Evolutionary conservation across 2,113 vertebrate genomes (phyloP).

Genomic region (Syrrhaptes paradoxus): DNA sequence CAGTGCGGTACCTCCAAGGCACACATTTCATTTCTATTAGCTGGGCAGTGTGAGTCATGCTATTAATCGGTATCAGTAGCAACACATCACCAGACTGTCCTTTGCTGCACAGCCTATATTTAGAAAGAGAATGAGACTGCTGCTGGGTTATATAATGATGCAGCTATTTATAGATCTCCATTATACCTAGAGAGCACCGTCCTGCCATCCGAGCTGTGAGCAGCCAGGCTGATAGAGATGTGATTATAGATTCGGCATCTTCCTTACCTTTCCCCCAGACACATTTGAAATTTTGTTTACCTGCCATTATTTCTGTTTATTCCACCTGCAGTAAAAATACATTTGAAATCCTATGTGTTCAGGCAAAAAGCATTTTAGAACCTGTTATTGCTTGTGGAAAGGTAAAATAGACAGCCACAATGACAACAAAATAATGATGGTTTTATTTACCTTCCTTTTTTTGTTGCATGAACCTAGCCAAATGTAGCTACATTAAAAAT

Average conservation of each 20-base stretch:
- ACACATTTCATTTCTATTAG: constrained; percentile 74
- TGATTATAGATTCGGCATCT: constrained; percentile 31
- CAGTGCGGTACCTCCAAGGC: constrained; percentile 35
- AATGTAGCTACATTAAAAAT: not conserved
- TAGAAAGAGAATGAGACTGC: constrained; percentile 80
- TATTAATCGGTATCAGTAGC: constrained; percentile 69
- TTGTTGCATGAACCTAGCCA: not conserved
- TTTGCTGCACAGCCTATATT: constrained; percentile 76
- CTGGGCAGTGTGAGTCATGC: constrained; percentile 68
- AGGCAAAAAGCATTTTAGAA: not conserved
- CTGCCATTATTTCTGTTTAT: constrained; percentile 42
- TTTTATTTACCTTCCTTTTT: not conserved
- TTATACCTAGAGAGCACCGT: constrained; percentile 75
- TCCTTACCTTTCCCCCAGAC: not conserved
- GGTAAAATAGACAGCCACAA: not conserved
- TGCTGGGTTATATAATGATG: constrained; percentile 73
- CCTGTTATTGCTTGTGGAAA: not conserved
- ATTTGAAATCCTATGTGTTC: constrained; percentile 32
- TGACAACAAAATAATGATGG: not conserved
- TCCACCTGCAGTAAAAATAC: constrained; percentile 4
- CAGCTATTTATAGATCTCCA: constrained; percentile 77
- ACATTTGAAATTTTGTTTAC: constrained; percentile 58
- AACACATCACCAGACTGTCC: constrained; percentile 67
- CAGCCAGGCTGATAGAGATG: constrained; percentile 57
- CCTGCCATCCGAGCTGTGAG: constrained; percentile 64